Evolutionary conservation across 2,113 vertebrate species (phyloP).

Genomic region (Myrmophylax atrothorax): DNA sequence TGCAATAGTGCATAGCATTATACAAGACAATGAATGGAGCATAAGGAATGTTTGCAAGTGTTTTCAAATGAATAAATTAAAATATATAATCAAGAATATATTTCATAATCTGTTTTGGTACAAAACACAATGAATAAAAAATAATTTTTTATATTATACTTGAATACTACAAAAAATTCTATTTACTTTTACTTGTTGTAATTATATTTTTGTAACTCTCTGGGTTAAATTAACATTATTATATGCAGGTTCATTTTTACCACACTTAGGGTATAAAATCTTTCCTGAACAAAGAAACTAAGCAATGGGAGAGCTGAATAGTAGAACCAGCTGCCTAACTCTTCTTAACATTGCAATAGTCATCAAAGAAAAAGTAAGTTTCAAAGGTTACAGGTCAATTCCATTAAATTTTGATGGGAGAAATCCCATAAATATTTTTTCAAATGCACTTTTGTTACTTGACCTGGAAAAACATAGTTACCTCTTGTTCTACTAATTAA

Average conservation of each 20-base stretch:
- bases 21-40: not conserved
- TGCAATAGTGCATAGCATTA: not conserved
- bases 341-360: not conserved
- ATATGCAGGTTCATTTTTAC: not conserved
- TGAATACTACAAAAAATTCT: not conserved
- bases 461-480: not conserved
- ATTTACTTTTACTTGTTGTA: not conserved
- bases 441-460: not conserved
- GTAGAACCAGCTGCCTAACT: not conserved
- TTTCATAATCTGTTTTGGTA: not conserved
- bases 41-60: not conserved
- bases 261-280: not conserved
- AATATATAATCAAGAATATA: not conserved
- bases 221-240: not conserved
- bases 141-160: not conserved
- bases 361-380: not conserved
- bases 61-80: not conserved
- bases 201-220: not conserved
- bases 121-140: fast-evolving
- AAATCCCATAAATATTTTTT: not conserved
- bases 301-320: not conserved
- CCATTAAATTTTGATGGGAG: not conserved
- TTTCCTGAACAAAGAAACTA: not conserved
- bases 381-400: not conserved
- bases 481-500: not conserved